Percentiles rank a stretch among this genome's conserved stretches.
Conservation (phyloP, 23 tunicate species). For the Trididemnum nubilum region DNA sequence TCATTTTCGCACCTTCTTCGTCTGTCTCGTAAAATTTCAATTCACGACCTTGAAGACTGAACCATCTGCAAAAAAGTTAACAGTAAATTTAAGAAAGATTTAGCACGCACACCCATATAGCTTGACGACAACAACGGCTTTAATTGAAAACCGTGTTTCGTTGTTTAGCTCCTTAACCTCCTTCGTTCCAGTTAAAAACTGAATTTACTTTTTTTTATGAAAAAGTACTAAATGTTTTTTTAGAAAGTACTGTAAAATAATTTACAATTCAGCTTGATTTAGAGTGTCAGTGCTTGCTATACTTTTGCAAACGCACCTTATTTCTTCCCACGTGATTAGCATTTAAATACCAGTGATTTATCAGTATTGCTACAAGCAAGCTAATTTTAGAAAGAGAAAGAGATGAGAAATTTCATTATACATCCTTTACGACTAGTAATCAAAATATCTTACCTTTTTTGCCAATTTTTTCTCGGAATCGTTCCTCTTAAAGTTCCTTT, state of each 20-base stretch:
- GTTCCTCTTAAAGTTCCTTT: constrained; percentile 86
- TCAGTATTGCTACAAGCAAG: neutral
- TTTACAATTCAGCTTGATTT: too few relatives aligned
- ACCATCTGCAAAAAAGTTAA: constrained; percentile 69
- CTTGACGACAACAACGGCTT: neutral
- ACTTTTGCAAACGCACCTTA: too few relatives aligned
- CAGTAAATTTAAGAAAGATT: too few relatives aligned
- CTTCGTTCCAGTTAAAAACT: too few relatives aligned
- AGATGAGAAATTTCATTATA: too few relatives aligned
- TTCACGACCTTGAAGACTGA: constrained; percentile 49
- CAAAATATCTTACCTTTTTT: constrained; percentile 71
- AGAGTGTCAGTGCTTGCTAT: too few relatives aligned
- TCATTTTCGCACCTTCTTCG: constrained; percentile 80
- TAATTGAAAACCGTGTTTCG: neutral
- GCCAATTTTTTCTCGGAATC: constrained; percentile 79
- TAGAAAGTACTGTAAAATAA: too few relatives aligned
- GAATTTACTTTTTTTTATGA: too few relatives aligned
- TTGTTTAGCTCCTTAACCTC: neutral
- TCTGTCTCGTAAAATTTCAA: constrained; percentile 73
- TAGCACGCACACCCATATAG: neutral
- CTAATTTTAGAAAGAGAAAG: neutral
- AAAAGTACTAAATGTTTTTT: too few relatives aligned
- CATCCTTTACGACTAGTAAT: too few relatives aligned
- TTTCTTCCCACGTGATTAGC: too few relatives aligned
- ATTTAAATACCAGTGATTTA: too few relatives aligned